Evolutionary conservation across 2,113 vertebrate species (phyloP), one percentile per base, ranked within the genome.

Genomic region (Nesoenas mayeri): DNA sequence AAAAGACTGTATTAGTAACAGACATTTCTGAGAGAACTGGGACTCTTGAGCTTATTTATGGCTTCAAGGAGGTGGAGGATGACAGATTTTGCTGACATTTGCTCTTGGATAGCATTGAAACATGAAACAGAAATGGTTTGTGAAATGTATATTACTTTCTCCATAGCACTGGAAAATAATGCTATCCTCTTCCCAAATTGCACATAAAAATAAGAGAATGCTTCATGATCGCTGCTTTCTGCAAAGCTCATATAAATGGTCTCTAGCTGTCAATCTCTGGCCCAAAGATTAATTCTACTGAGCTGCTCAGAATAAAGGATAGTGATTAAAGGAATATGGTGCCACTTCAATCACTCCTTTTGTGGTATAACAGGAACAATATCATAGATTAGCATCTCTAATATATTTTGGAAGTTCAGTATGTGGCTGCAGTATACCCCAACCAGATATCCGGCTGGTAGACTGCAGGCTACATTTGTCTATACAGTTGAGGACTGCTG

Each of bases 221-320:
- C 26, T 82, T 61, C 38, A 8, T 16, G 81, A 87, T 75, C 38
- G 56, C 79, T 78, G 73, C 54, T 91, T 75, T 89, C 57, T 6
- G 3, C 80, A 92, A 61, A 92, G 72, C 83, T 89, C 79, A 74
- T 48, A 71, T 12, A 82, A 87, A 95, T 50, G 67, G 78, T 47
- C 92, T 82, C 53, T 64, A 75, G 78, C 34, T 4, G 5, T 51
- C 84, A 26, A 64, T 87, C 73, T 74, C 94, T 95, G 88, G 69
- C 40, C 73, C 72, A 92, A 92, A 94, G 73, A 77, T 93, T 92
- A 88, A 74, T 95, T 92, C 88, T 85, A 83, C 62, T 80, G 71
- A 91, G 74, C 71, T 85, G 64, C 74, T 4, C 15, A 70, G 85
- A 90, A 94, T 64, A 92, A 95, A 90, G 53, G 61, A 32, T 18